phyloP scores from a whole-genome alignment of 2,797 vertebrate genomes.

The Pygocentrus nattereri region DNA sequence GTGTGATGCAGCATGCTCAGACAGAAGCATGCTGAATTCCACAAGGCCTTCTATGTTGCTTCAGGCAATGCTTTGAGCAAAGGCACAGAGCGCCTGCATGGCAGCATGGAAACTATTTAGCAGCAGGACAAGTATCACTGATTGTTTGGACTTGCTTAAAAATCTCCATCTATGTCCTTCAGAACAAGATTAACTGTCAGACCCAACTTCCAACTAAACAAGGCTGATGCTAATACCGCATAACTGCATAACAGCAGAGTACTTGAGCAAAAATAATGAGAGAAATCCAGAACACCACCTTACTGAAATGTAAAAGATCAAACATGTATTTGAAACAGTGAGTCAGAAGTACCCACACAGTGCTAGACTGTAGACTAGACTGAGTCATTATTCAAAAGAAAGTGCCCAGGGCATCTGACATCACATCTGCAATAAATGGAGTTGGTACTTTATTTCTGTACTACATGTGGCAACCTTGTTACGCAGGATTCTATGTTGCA shows the following conservation, averaged over 20 bases:
- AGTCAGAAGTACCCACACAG: neutral
- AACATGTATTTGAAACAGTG: neutral
- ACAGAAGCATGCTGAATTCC: slow-evolving; percentile 61
- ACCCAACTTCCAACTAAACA: slow-evolving; percentile 8
- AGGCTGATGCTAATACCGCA: neutral
- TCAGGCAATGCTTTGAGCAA: slow-evolving; percentile 53
- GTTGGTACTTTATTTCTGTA: no score
- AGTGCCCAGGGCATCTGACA: no score
- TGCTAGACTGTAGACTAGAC: no score
- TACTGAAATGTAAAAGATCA: no score
- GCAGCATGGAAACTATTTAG: slow-evolving; percentile 27
- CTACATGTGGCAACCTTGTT: no score
- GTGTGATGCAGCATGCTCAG: slow-evolving; percentile 65
- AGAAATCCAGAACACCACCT: neutral
- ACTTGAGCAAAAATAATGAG: neutral
- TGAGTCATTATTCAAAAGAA: no score
- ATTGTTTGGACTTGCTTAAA: slow-evolving; percentile 26
- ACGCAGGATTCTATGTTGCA: no score
- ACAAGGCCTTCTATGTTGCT: slow-evolving; percentile 37
- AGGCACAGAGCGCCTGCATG: slow-evolving; percentile 7
- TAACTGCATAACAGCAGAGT: neutral
- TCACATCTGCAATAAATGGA: no score
- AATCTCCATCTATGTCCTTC: slow-evolving; percentile 1
- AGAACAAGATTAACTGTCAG: neutral
- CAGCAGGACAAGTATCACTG: slow-evolving; percentile 23